Conservation (phyloP, 30 jellyfish, hydroid and myxozoan species). For the Cassiopea andromeda region DNA sequence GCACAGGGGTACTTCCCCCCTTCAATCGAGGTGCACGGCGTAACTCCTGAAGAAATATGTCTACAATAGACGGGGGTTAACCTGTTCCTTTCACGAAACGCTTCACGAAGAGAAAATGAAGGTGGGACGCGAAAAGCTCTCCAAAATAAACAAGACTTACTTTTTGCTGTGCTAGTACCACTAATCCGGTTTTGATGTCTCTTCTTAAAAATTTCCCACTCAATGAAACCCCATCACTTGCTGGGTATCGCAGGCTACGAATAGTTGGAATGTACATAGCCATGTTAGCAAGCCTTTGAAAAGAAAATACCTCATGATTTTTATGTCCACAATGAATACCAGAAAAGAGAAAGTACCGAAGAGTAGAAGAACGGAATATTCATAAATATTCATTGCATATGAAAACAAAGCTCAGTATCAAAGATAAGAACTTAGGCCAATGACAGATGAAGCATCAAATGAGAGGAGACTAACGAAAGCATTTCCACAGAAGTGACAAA, state of each 20-base stretch:
- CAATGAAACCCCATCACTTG: not conserved
- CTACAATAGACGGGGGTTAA: too few relatives aligned
- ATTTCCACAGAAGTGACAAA: too few relatives aligned
- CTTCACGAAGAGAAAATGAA: too few relatives aligned
- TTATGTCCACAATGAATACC: not conserved
- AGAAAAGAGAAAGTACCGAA: not conserved
- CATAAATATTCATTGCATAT: too few relatives aligned
- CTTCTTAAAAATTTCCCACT: not conserved
- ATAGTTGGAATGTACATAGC: constrained; percentile 26
- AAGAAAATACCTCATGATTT: not conserved
- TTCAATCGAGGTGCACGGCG: too few relatives aligned
- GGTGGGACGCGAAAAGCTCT: not conserved
- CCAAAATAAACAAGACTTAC: not conserved
- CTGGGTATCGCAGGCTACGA: constrained; percentile 8
- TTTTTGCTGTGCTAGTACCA: constrained; percentile 11
- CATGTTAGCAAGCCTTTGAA: constrained; percentile 1
- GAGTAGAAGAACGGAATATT: not conserved
- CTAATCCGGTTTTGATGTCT: not conserved
- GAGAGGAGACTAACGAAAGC: too few relatives aligned
- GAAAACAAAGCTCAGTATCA: too few relatives aligned
- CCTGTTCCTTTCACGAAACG: too few relatives aligned
- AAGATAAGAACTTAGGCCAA: too few relatives aligned
- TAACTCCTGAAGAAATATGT: too few relatives aligned
- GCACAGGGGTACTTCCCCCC: too few relatives aligned
- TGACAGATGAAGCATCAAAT: too few relatives aligned